Percentiles rank a stretch among this genome's conserved stretches.
Conservation (phyloP, 2,888 invertebrate genomes). For the Zygogramma bicolorata region DNA sequence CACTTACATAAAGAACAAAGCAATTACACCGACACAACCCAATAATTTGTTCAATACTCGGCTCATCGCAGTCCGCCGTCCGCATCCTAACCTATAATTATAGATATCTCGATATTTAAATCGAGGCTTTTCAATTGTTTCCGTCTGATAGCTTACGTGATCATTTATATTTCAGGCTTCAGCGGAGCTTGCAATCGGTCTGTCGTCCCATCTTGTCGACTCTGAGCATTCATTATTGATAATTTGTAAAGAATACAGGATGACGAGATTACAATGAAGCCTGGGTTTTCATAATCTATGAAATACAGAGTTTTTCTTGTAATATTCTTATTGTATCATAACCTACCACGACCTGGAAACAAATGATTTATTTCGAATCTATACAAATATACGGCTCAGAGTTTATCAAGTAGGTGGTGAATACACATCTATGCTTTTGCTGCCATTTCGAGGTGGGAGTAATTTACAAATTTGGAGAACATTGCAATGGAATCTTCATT, state of each 20-base stretch:
- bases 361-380: too few relatives aligned
- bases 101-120: conserved; percentile 42
- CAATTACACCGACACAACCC: conserved; percentile 35
- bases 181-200: conserved; percentile 28
- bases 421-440: too few relatives aligned
- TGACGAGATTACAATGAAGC: background rate
- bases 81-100: conserved; percentile 38
- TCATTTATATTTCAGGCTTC: conserved; percentile 43
- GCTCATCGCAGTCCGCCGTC: conserved; percentile 31
- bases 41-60: conserved; percentile 38
- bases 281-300: background rate
- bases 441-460: too few relatives aligned
- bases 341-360: too few relatives aligned
- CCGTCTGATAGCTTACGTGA: conserved; percentile 44
- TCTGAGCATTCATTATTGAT: conserved; percentile 28
- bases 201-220: conserved; percentile 30
- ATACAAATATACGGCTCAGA: too few relatives aligned
- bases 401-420: too few relatives aligned
- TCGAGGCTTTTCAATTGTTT: conserved; percentile 45
- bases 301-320: background rate
- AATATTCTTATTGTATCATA: too few relatives aligned
- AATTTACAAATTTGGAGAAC: too few relatives aligned
- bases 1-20: conserved; percentile 23
- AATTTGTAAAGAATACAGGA: background rate
- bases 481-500: too few relatives aligned